A percentile compares a stretch with the other conserved stretches of the same genome.
phyloP scores from a whole-genome alignment of 2,888 invertebrate species.

The Euplagia quadripunctaria region DNA sequence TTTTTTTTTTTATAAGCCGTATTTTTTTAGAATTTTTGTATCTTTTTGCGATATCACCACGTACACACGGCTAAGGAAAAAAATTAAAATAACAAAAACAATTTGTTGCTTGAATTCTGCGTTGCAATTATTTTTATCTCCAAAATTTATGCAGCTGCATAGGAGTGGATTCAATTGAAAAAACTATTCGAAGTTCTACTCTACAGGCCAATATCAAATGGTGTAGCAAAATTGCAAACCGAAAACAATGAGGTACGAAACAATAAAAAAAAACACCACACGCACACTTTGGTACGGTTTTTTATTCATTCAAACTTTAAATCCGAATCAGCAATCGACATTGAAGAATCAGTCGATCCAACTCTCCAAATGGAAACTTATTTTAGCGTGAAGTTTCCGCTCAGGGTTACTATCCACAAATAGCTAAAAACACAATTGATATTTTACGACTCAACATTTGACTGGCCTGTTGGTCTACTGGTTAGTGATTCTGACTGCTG shows the following conservation, averaged over 20 bases:
- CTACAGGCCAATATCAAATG: conserved; percentile 33
- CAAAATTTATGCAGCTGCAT: background rate
- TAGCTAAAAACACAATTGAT: background rate
- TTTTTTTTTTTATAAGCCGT: too few species aligned
- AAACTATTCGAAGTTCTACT: conserved; percentile 10
- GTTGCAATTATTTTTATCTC: background rate
- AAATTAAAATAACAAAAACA: too few species aligned
- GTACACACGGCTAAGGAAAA: too few species aligned
- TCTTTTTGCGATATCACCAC: too few species aligned
- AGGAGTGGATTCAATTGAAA: background rate
- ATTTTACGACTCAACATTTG: background rate
- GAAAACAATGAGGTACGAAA: conserved; percentile 42
- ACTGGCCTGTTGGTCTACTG: too few species aligned
- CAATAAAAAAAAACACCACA: conserved; percentile 27
- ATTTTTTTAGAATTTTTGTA: too few species aligned
- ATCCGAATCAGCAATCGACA: conserved; percentile 38
- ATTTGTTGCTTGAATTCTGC: too few species aligned
- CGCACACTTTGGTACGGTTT: conserved; percentile 24
- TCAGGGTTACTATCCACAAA: conserved; percentile 23
- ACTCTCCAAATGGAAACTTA: conserved; percentile 42
- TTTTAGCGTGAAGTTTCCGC: conserved; percentile 36
- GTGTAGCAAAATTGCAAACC: conserved; percentile 24
- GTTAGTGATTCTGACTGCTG: too few species aligned
- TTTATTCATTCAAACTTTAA: conserved; percentile 47
- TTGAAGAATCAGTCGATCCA: conserved; percentile 45